Evolutionary conservation across 2,888 invertebrate genomes (phyloP), one percentile per base, ranked within the genome.

Genomic region (Villa cingulata): DNA sequence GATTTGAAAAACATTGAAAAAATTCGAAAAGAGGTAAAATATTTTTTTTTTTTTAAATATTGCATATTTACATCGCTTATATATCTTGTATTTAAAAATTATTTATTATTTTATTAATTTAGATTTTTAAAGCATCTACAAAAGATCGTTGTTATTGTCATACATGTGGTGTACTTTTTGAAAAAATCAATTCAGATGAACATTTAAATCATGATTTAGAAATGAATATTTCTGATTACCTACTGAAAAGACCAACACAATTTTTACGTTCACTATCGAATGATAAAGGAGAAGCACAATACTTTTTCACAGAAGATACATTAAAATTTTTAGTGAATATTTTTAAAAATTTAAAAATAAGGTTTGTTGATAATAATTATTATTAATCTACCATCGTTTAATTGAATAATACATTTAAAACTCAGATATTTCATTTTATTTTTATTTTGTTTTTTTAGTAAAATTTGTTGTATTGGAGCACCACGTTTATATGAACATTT

Each of bases 281-380:
- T 67, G 77, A 85, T 43, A 83, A 85, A 55, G 81, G 79, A 20
- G 88, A 90, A 68, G 92, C 92, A 1, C 92, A 92, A 65, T 92
- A 86, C 65, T 76, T 90, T 56, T 94, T 94, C 66, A 76, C 83
- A 2, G 72, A 78, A 52, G 74, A 76, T 52, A 74, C 86, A 23
- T 73, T 82, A 5, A 59, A 72, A 14, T 79, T 83, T 52, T 74
- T 90, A 16, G 61, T 78, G 14, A 72, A 76, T 18, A 77, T 81
- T 55, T 69, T 86, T 20, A 63, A 68, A 27, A 69, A 73, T 51
- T 72, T 81, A 54, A 72, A 74, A 49, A 78, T 79, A 20, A 73
- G 66, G 81, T 80, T 62, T 56, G 60, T 56, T 41, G 10, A 34
- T 36, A 39, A 19, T 18, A 37, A 23, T 41, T 20, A 46, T 23